phyloP scores from a whole-genome alignment of 2,113 vertebrate species.

The Mola mola region DNA sequence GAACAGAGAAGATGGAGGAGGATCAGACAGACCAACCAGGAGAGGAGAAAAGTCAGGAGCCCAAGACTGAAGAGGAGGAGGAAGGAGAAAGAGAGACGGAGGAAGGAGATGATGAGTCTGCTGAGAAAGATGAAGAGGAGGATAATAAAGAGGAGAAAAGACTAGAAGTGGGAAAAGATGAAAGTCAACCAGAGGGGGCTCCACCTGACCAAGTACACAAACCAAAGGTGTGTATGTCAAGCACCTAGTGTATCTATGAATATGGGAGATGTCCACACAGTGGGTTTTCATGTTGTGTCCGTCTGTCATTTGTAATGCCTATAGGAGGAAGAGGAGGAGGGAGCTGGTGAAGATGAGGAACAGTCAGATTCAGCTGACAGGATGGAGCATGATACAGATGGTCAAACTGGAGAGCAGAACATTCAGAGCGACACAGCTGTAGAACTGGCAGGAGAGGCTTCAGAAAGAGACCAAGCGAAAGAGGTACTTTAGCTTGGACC shows the following conservation, averaged over 20 bases:
- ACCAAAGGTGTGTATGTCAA: slow-evolving; percentile 83
- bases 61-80: slow-evolving; percentile 69
- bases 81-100: slow-evolving; percentile 51
- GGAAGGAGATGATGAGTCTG: slow-evolving; percentile 62
- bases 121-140: slow-evolving; percentile 67
- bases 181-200: slow-evolving; percentile 62
- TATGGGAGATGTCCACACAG: background rate
- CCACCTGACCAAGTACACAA: slow-evolving; percentile 81
- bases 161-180: slow-evolving; percentile 64
- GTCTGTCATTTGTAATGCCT: background rate
- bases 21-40: slow-evolving; percentile 55
- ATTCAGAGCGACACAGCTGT: slow-evolving; percentile 90
- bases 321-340: slow-evolving; percentile 79
- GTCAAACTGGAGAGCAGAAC: slow-evolving; percentile 89
- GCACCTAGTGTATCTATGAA: background rate
- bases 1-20: slow-evolving; percentile 58
- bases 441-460: slow-evolving; percentile 90
- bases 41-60: slow-evolving; percentile 71
- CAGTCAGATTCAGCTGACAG: slow-evolving; percentile 82
- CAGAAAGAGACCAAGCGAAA: slow-evolving; percentile 89
- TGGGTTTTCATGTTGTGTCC: background rate
- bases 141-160: slow-evolving; percentile 65
- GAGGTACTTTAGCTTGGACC: slow-evolving; percentile 84
- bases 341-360: slow-evolving; percentile 75
- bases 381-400: slow-evolving; percentile 86